These are phyloP conservation scores for Narcine bancroftii DNA, from an alignment of 2,113 vertebrate genomes.

Conservation along the genomic window DNA sequence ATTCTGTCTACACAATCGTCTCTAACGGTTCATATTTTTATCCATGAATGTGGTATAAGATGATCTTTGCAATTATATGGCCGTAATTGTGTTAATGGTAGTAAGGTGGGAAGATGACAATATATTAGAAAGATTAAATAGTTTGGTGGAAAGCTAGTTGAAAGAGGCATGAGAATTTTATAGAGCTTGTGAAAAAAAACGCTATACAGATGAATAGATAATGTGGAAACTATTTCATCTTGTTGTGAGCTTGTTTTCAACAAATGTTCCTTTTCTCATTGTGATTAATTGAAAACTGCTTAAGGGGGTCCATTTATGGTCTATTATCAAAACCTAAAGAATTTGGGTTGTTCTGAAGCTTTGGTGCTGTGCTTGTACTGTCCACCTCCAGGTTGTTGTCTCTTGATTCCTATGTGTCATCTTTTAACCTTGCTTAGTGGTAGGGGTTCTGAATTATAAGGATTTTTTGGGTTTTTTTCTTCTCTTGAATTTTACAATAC, in stretches of 20 bases:
- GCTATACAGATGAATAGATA: slow-evolving; percentile 51
- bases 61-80: slow-evolving; percentile 56
- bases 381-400: too few relatives aligned
- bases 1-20: slow-evolving; percentile 65
- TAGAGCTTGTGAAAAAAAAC: slow-evolving; percentile 58
- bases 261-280: neutral
- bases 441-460: too few relatives aligned
- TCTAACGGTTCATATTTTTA: slow-evolving; percentile 59
- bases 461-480: too few relatives aligned
- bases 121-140: slow-evolving; percentile 57
- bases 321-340: too few relatives aligned
- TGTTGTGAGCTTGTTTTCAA: slow-evolving; percentile 51
- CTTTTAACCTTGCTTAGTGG: too few relatives aligned
- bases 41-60: slow-evolving; percentile 61
- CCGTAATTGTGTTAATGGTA: slow-evolving; percentile 76
- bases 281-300: neutral
- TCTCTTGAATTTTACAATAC: too few relatives aligned
- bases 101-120: slow-evolving; percentile 59
- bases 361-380: too few relatives aligned
- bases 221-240: slow-evolving; percentile 58
- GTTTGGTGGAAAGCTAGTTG: slow-evolving; percentile 50
- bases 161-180: slow-evolving; percentile 65
- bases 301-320: too few relatives aligned
- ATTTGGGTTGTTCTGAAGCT: too few relatives aligned
- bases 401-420: too few relatives aligned